Evolutionary conservation across 2,113 vertebrate species (phyloP), one percentile per base, ranked within the genome.

Genomic region (Campylorhamphus procurvoides): DNA sequence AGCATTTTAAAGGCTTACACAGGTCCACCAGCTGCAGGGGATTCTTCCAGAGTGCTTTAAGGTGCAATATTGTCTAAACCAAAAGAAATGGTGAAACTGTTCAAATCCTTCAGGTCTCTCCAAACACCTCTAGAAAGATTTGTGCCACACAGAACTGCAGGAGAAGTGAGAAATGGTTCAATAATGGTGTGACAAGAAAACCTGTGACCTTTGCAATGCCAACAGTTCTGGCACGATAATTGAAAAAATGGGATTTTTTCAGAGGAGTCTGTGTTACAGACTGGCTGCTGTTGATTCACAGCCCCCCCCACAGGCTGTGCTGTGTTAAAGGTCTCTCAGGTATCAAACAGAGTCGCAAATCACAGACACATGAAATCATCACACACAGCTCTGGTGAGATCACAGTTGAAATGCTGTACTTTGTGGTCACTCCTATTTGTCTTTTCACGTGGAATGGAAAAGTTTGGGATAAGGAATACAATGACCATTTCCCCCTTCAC

Each of bases 291-390:
- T 6, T 8, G 49, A 12, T 22, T 77, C 55, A 20, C 31, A 67
- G 64, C 24, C 19, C 62, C n/a, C 56, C 35, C 14, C 56, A n/a
- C 5, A n/a, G n/a, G 56, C 56, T 31, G 28, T 53, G 52, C 52
- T 53, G 28, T 18, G 16, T 15, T 53, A 28, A 31, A 29, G 52
- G 28, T 59, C 22, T 35, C 78, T 40, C 80, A 84, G 53, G 17
- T 13, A 59, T 2, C 58, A 52, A 53, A 28, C 0, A 75, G 28
- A 88, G 47, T 12, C 28, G 18, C 3, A 4, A 87, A 66, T 20
- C 52, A 80, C 49, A 24, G 27, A 31, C 46, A 31, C 7, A 2
- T 3, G 1, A 0, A 9, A 16, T 20, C 27, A 6, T 18, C 35
- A 16, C 37, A 69, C 22, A 42, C 18, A 35, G 46, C 50, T 71